phyloP scores from a whole-genome alignment of 2,888 invertebrate species.

The Acronicta psi region DNA sequence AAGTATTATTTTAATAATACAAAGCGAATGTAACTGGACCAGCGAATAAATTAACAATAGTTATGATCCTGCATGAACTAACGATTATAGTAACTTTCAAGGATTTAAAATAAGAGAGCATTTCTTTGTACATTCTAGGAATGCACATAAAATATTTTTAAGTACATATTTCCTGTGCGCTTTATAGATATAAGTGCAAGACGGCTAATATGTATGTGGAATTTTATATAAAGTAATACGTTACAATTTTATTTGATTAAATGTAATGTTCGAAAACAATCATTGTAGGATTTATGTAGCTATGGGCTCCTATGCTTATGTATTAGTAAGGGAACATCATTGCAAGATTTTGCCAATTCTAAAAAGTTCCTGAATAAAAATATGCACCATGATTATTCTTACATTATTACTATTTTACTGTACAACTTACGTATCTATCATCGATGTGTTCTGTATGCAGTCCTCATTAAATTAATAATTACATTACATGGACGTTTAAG shows the following conservation, averaged over 20 bases:
- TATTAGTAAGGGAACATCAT: slow-evolving; percentile 16
- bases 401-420: slow-evolving; percentile 74
- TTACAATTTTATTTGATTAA: slow-evolving; percentile 15
- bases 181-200: slow-evolving; percentile 29
- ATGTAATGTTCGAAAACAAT: background rate
- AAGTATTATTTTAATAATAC: background rate
- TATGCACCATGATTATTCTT: slow-evolving; percentile 72
- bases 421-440: slow-evolving; percentile 81
- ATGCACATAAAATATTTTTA: slow-evolving; percentile 37
- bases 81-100: slow-evolving; percentile 7
- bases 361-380: slow-evolving; percentile 30
- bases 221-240: slow-evolving; percentile 13
- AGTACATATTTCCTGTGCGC: slow-evolving; percentile 46
- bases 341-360: slow-evolving; percentile 36
- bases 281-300: too few species aligned
- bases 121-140: slow-evolving; percentile 30
- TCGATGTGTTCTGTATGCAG: slow-evolving; percentile 53
- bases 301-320: too few species aligned
- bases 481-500: slow-evolving; percentile 42
- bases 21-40: slow-evolving; percentile 12
- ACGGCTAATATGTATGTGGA: slow-evolving; percentile 4
- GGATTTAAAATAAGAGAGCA: slow-evolving; percentile 45
- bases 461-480: slow-evolving; percentile 38
- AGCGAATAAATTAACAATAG: slow-evolving; percentile 17
- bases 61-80: slow-evolving; percentile 8